phyloP scores from a whole-genome alignment of 2,113 vertebrate genomes.

The Athene cunicularia region DNA sequence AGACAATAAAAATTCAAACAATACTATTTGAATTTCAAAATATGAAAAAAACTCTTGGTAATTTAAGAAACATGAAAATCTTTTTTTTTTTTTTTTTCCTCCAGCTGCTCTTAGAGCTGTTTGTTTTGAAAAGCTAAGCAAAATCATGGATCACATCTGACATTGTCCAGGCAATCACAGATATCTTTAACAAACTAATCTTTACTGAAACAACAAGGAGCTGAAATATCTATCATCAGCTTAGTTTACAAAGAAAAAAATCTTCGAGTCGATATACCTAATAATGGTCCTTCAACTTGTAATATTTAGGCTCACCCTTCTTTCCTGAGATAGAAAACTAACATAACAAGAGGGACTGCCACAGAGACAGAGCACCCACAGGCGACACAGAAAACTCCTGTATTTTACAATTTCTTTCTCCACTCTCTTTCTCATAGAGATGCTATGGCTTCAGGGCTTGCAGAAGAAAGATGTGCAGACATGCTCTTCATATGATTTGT shows the following conservation, averaged over 20 bases:
- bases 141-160: not conserved
- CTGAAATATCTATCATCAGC: not conserved
- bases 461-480: not conserved
- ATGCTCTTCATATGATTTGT: not conserved
- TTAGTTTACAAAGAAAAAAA: not conserved
- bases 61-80: not conserved
- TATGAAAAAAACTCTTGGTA: not conserved
- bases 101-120: not conserved
- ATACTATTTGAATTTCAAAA: not conserved
- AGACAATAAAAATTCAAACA: not conserved
- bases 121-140: not conserved
- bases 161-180: not conserved
- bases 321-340: not conserved
- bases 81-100: not conserved
- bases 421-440: not conserved
- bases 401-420: not conserved
- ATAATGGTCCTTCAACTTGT: not conserved
- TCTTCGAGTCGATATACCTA: not conserved
- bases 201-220: not conserved
- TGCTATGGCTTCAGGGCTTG: not conserved
- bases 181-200: not conserved
- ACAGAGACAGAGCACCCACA: not conserved
- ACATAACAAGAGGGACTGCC: not conserved
- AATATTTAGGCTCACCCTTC: not conserved
- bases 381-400: not conserved